A percentile compares a stretch with the other conserved stretches of the same genome.
phyloP scores from a whole-genome alignment of 2,888 invertebrate genomes.

The Apomyelois bistriatella region DNA sequence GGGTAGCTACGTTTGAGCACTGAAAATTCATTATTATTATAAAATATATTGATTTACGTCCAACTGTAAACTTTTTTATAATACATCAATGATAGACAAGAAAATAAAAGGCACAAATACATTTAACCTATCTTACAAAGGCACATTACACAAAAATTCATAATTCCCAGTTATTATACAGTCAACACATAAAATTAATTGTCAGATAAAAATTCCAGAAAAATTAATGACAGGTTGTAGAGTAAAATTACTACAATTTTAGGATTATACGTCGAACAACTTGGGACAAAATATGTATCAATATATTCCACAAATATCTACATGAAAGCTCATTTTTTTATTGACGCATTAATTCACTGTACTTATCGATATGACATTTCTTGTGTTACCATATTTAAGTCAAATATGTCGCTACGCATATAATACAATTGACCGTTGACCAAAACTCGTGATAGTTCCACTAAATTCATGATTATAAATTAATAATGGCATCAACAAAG shows the following conservation, averaged over 20 bases:
- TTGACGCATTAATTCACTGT: conserved; percentile 40
- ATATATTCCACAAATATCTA: conserved; percentile 36
- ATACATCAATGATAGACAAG: conserved; percentile 31
- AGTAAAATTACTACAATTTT: background rate
- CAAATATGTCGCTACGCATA: too few species aligned
- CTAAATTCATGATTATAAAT: too few species aligned
- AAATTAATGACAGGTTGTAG: background rate
- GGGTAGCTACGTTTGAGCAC: too few species aligned
- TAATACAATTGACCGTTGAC: too few species aligned
- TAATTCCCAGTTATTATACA: conserved; percentile 21
- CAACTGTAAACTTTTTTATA: background rate
- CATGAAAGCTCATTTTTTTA: conserved; percentile 59
- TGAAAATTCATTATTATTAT: too few species aligned
- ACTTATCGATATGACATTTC: background rate
- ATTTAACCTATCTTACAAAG: conserved; percentile 66
- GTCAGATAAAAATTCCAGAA: background rate
- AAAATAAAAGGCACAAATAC: conserved; percentile 74
- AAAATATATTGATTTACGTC: too few species aligned
- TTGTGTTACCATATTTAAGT: too few species aligned
- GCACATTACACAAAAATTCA: conserved; percentile 67
- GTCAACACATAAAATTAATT: background rate
- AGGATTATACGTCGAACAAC: conserved; percentile 6
- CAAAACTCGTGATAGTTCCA: too few species aligned
- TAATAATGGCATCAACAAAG: too few species aligned
- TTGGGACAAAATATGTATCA: conserved; percentile 20